Base-by-base conservation (phyloP, 2,888 invertebrate genomes). In the Apamea crenata region DNA sequence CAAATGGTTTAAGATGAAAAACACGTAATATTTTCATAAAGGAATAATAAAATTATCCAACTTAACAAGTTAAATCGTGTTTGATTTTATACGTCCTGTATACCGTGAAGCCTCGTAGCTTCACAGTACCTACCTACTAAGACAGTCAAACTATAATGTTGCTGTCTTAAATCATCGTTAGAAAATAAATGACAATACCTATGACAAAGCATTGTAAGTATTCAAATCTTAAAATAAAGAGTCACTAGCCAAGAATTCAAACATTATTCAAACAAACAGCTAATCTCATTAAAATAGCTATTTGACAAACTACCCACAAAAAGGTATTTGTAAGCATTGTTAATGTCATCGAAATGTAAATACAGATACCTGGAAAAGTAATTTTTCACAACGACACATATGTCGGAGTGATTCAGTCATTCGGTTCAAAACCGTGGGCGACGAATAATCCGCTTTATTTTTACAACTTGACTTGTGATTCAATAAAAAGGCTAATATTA, bases 391-490 rank as follows among this genome's bases (percentile, higher is more conserved):
- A 81, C 83, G 90, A 92, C 91, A 89, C 81, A 89, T 70, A 74
- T 87, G 90, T 87, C 85, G 77, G 81, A 74, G 85, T 95, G 95
- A 95, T 89, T 95, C 95, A 95, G 88, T 88, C 82, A 75, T 77
- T 84, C 85, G 86, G 83, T 87, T 81, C 84, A 85, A 91, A 92
- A 85, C 86, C 91, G 95, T 94, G 95, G 95, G 95, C 95, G 94
- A 91, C 90, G 91, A 93, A 90, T 92, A 93, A 93, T 91, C 91
- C 87, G 91, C 81, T 93, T 94, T 95, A 95, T 95, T 95, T 95
- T 94, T 95, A 94, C 80, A 92, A 89, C 91, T 89, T 90, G 89
- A 91, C 88, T 93, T 92, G 92, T 94, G 94, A 94, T 93, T 94
- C 94, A 94, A 95, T 93, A 93, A 92, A 92, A 90, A 87, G 65